Conservation (phyloP, 53 echinoderm and acorn worm species). For the Luidia sarsii region DNA sequence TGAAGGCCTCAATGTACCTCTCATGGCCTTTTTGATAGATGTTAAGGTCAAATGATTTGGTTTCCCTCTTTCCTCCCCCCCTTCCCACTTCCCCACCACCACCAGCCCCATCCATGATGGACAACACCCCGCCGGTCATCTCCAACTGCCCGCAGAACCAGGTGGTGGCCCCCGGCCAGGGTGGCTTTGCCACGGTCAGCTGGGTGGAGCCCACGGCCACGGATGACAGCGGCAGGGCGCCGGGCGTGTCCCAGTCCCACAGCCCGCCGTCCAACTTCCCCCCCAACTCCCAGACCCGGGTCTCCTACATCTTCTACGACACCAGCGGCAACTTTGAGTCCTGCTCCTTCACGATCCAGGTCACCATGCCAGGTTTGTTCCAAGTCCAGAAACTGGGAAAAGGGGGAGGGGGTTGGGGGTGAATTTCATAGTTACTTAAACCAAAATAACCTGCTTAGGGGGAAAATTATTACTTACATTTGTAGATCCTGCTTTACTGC, state of each 20-base stretch:
- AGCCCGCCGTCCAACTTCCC: slow-evolving; percentile 57
- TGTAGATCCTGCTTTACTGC: too few species aligned
- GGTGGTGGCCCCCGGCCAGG: slow-evolving; percentile 17
- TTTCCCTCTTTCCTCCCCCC: too few species aligned
- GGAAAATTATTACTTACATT: too few species aligned
- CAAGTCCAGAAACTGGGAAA: too few species aligned
- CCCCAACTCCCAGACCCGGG: slow-evolving; percentile 37
- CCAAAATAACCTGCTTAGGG: too few species aligned
- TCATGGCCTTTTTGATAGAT: too few species aligned
- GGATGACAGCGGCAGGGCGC: slow-evolving; percentile 71
- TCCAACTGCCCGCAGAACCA: slow-evolving; percentile 62
- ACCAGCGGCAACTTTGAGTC: slow-evolving; percentile 42
- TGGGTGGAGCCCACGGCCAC: slow-evolving; percentile 78
- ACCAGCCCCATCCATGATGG: background rate
- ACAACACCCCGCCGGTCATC: slow-evolving; percentile 50
- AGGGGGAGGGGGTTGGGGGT: too few species aligned
- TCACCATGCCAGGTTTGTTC: background rate
- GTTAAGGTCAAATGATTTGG: too few species aligned
- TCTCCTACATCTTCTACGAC: slow-evolving; percentile 75
- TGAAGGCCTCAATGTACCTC: too few species aligned
- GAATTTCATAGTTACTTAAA: too few species aligned
- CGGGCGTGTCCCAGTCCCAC: slow-evolving; percentile 56
- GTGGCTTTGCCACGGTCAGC: slow-evolving; percentile 41
- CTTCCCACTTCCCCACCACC: too few species aligned
- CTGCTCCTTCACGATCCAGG: slow-evolving; percentile 64